These are phyloP conservation scores for Ridgeia piscesae DNA, from an alignment of 1,140 invertebrate species.

Conservation along the genomic window DNA sequence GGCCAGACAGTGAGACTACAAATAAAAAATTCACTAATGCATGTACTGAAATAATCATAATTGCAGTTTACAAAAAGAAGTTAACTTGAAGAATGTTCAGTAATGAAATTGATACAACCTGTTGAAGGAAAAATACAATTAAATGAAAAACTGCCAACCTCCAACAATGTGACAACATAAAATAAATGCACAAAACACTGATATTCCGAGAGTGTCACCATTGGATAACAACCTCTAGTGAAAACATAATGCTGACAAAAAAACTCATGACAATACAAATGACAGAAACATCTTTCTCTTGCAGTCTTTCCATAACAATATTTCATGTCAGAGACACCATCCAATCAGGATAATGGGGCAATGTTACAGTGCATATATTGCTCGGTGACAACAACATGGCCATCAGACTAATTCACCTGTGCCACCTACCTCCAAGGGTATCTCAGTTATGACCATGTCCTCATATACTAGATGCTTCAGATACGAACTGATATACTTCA, in stretches of 20 bases:
- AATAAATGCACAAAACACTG: background rate
- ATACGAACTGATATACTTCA: constrained; percentile 11
- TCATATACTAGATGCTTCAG: too few relatives aligned
- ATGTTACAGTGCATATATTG: too few relatives aligned
- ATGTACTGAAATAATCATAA: too few relatives aligned
- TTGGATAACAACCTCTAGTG: background rate
- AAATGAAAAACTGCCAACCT: background rate
- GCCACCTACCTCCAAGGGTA: background rate
- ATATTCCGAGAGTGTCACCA: background rate
- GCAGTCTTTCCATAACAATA: background rate
- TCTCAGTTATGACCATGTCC: constrained; percentile 11
- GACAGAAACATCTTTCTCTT: too few relatives aligned
- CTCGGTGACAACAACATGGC: background rate
- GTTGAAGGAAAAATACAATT: background rate
- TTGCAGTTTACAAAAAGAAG: too few relatives aligned
- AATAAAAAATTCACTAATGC: too few relatives aligned
- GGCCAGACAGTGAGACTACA: too few relatives aligned
- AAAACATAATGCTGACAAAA: too few relatives aligned
- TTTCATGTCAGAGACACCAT: background rate
- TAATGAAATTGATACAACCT: background rate
- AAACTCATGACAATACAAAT: too few relatives aligned
- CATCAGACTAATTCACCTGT: background rate
- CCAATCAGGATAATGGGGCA: background rate
- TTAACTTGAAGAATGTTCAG: background rate
- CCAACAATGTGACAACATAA: background rate